Evolutionary conservation across 2,113 vertebrate species (phyloP).

Genomic region (Mastomys natalensis): DNA sequence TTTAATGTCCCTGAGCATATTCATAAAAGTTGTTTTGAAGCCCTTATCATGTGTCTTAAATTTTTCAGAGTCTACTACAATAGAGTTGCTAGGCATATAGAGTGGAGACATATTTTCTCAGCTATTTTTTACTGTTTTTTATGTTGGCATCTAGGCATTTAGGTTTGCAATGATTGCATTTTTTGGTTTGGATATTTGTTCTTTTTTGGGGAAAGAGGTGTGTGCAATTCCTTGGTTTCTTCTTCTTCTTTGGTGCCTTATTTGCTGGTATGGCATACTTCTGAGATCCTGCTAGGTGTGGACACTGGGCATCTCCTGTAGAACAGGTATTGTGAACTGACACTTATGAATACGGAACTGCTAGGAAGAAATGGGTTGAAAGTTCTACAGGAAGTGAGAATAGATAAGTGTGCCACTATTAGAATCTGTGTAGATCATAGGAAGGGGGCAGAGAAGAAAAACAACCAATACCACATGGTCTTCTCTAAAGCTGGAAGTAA

Average conservation of each 20-base stretch:
- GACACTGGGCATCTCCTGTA: background rate
- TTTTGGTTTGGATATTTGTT: background rate
- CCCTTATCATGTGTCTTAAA: background rate
- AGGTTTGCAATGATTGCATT: background rate
- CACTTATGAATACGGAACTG: background rate
- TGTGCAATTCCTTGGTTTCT: background rate
- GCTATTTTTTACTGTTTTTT: background rate
- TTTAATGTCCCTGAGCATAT: background rate
- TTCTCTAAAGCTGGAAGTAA: background rate
- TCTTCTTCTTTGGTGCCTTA: background rate
- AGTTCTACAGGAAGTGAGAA: background rate
- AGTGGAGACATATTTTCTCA: background rate
- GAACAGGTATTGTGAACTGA: background rate
- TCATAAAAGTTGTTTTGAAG: background rate
- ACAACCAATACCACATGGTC: background rate
- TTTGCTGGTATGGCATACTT: background rate
- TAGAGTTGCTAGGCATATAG: background rate
- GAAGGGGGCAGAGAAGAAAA: background rate
- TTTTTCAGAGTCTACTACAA: background rate
- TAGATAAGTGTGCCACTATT: background rate
- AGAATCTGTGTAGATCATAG: background rate
- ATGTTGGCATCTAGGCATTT: background rate
- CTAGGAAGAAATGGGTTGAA: background rate
- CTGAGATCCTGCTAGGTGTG: background rate
- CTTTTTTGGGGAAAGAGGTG: background rate